Conservation (phyloP, 1,140 invertebrate genomes). For the Drosophila kikkawai region DNA sequence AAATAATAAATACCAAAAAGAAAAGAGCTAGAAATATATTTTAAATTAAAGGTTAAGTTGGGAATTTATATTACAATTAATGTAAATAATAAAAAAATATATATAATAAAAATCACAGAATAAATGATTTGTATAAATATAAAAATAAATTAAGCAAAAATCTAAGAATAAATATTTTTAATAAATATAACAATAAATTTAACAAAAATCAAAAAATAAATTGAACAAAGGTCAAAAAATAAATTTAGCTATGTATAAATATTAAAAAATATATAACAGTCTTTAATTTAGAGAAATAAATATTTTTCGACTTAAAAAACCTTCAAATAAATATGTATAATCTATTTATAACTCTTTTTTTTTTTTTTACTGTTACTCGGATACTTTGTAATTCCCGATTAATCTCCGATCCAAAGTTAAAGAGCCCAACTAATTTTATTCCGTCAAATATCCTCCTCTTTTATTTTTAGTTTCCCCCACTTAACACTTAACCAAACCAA, state of each 20-base stretch:
- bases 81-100: no score
- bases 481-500: conserved; percentile 30
- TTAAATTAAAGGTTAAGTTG: neutral
- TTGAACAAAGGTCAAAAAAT: neutral
- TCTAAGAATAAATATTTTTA: no score
- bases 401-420: conserved; percentile 5
- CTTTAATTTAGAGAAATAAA: neutral
- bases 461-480: conserved; percentile 37
- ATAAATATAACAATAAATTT: no score
- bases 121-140: no score
- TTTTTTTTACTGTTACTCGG: neutral
- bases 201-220: no score
- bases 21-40: neutral
- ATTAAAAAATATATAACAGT: neutral
- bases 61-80: no score
- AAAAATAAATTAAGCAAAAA: no score
- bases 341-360: no score
- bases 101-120: no score
- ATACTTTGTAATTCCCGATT: conserved; percentile 7
- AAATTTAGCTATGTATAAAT: neutral
- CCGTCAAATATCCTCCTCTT: conserved; percentile 1
- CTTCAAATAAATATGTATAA: neutral
- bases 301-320: no score
- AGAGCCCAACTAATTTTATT: conserved; percentile 10
- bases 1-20: conserved; percentile 1